Evolutionary conservation across 92 coral and sea anemone genomes (phyloP).

Genomic region (Parazoanthus darwini): DNA sequence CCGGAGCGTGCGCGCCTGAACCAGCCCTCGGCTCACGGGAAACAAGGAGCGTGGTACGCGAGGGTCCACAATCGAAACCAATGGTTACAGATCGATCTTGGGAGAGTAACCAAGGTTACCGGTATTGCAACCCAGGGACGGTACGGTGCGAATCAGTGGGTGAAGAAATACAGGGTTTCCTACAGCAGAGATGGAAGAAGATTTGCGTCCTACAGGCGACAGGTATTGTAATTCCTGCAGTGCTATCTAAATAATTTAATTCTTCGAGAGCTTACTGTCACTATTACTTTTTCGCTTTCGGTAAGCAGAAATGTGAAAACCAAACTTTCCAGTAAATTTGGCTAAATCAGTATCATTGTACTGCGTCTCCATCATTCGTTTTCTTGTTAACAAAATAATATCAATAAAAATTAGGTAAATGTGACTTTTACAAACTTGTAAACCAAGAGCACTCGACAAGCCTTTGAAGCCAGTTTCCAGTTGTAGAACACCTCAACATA

Average conservation of each 20-base stretch:
- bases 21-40: constrained; percentile 57
- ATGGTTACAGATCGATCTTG: constrained; percentile 62
- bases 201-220: constrained; percentile 21
- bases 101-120: constrained; percentile 58
- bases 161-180: constrained; percentile 49
- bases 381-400: too few species aligned
- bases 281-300: too few species aligned
- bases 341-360: too few species aligned
- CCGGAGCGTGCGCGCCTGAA: constrained; percentile 81
- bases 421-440: too few species aligned
- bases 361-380: too few species aligned
- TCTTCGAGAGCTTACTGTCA: background rate
- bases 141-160: constrained; percentile 60
- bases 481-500: too few species aligned
- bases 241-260: too few species aligned
- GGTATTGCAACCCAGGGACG: constrained; percentile 88
- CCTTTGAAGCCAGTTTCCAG: too few species aligned
- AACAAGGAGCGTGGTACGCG: constrained; percentile 78
- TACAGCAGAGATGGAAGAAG: constrained; percentile 33
- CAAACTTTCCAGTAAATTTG: too few species aligned
- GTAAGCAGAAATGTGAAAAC: too few species aligned
- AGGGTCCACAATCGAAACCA: constrained; percentile 48
- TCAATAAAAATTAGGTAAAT: too few species aligned
- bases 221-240: background rate
- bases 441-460: too few species aligned